Conservation (phyloP, 1,140 invertebrate species). For the Drosophila equinoxialis region DNA sequence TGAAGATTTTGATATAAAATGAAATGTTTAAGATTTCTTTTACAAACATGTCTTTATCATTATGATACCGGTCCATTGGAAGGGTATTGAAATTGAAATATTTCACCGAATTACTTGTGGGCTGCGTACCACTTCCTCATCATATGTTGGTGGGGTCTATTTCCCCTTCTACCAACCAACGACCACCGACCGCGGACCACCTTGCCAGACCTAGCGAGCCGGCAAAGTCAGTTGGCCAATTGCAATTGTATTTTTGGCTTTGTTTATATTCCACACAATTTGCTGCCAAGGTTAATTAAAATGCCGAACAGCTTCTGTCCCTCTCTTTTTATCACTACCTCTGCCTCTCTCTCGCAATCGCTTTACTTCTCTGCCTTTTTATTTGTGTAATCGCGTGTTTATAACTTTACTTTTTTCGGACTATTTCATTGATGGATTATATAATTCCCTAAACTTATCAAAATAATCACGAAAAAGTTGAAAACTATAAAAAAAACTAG, state of each 20-base stretch:
- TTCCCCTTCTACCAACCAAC: neutral
- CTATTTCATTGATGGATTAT: slow-evolving; percentile 46
- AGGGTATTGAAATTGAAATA: slow-evolving; percentile 63
- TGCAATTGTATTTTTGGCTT: slow-evolving; percentile 62
- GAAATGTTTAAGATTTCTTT: neutral
- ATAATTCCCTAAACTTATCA: slow-evolving; percentile 65
- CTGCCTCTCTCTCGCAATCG: slow-evolving; percentile 5
- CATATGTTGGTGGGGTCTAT: slow-evolving; percentile 32
- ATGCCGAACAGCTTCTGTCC: slow-evolving; percentile 65
- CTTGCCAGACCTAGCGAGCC: slow-evolving; percentile 58
- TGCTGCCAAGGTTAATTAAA: slow-evolving; percentile 81
- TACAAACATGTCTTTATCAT: slow-evolving; percentile 33
- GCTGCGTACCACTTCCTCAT: slow-evolving; percentile 72
- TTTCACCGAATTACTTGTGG: slow-evolving; percentile 62
- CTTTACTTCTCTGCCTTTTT: neutral
- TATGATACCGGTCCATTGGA: slow-evolving; percentile 12
- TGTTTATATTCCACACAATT: slow-evolving; percentile 46
- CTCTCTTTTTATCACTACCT: slow-evolving; percentile 12
- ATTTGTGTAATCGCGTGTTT: slow-evolving; percentile 70
- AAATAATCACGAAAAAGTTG: slow-evolving; percentile 64
- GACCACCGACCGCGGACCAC: neutral
- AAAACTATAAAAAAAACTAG: slow-evolving; percentile 38
- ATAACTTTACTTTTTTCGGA: slow-evolving; percentile 58
- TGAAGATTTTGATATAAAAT: no score
- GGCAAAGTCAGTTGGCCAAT: slow-evolving; percentile 77